phyloP scores from a whole-genome alignment of 2,797 vertebrate species.

The Parauchenoglanis ngamensis region DNA sequence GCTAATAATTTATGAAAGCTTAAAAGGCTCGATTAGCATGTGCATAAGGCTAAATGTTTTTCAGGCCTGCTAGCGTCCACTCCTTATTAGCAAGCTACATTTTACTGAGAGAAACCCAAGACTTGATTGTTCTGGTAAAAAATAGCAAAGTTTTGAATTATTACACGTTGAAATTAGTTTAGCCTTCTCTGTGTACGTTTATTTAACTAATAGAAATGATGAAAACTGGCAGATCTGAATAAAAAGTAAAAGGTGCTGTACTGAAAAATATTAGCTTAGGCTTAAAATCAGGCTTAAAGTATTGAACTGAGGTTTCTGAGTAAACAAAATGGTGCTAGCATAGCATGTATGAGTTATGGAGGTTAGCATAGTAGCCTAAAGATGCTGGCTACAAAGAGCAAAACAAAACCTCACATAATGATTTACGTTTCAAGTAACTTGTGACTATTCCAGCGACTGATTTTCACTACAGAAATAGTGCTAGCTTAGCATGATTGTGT shows the following conservation, averaged over 20 bases:
- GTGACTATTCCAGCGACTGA: neutral
- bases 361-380: conserved; percentile 2
- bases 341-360: neutral
- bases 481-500: conserved; percentile 2
- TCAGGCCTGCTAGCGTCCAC: neutral
- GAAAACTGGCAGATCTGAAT: neutral
- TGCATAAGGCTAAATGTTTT: neutral
- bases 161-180: neutral
- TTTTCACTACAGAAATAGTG: neutral
- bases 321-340: neutral
- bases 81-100: neutral
- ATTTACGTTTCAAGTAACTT: neutral
- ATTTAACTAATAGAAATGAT: too few relatives aligned
- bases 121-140: neutral
- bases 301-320: neutral
- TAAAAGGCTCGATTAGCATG: neutral
- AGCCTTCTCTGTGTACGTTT: neutral
- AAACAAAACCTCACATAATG: neutral
- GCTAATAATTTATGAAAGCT: neutral
- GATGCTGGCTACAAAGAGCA: neutral
- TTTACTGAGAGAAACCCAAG: neutral
- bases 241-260: neutral
- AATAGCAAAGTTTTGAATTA: neutral
- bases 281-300: neutral
- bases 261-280: neutral